phyloP scores from a whole-genome alignment of 1,140 invertebrate genomes.

The Cryptotermes secundus region DNA sequence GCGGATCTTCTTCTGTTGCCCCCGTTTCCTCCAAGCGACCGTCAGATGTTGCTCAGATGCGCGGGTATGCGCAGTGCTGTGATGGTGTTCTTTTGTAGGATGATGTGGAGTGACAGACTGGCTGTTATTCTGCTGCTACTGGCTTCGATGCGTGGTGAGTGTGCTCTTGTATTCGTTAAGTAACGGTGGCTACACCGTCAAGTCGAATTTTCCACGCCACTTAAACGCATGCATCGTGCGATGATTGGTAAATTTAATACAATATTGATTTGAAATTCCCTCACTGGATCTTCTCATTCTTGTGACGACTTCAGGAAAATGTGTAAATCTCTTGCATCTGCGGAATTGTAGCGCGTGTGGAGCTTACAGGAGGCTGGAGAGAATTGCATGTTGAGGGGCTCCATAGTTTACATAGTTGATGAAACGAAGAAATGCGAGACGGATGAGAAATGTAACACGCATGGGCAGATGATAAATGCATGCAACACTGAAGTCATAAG shows the following conservation, averaged over 20 bases:
- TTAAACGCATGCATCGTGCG: too few relatives aligned
- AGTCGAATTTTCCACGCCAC: too few relatives aligned
- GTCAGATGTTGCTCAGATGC: neutral
- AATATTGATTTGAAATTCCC: too few relatives aligned
- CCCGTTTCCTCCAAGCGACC: neutral
- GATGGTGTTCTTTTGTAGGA: neutral
- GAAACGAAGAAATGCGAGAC: neutral
- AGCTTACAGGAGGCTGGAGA: neutral
- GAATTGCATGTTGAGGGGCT: too few relatives aligned
- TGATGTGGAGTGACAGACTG: neutral
- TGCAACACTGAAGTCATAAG: neutral
- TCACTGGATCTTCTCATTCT: too few relatives aligned
- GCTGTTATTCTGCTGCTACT: neutral
- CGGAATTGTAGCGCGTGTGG: too few relatives aligned
- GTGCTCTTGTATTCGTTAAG: too few relatives aligned
- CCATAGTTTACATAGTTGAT: neutral
- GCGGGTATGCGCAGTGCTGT: neutral
- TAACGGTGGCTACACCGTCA: too few relatives aligned
- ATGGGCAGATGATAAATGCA: neutral
- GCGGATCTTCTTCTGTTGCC: neutral
- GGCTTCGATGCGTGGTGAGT: neutral
- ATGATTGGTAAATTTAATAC: too few relatives aligned
- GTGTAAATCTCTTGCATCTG: too few relatives aligned
- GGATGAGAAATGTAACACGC: neutral
- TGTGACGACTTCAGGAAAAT: too few relatives aligned